Percentiles rank a stretch among this genome's conserved stretches.
phyloP scores from a whole-genome alignment of 2,113 vertebrate species.

The Cygnus atratus region DNA sequence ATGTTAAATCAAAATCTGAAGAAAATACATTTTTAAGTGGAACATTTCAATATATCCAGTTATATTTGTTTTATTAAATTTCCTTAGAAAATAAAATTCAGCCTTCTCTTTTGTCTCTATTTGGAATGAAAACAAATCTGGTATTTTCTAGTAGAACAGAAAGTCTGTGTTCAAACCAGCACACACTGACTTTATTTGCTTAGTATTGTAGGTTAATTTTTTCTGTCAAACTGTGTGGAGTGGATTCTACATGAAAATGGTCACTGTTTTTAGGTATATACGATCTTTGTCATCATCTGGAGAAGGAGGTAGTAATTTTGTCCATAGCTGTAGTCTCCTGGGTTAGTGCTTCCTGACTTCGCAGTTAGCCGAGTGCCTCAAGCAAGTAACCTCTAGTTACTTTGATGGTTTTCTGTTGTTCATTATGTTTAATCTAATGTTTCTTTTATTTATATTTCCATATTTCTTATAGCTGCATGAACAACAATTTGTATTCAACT shows the following conservation, averaged over 20 bases:
- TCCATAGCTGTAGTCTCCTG: neutral
- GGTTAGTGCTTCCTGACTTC: neutral
- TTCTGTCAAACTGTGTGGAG: neutral
- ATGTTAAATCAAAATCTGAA: neutral
- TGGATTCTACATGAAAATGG: neutral
- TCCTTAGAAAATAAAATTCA: neutral
- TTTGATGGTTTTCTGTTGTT: neutral
- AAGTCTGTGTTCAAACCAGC: neutral
- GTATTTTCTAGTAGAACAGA: neutral
- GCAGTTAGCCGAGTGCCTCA: neutral
- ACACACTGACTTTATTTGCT: neutral
- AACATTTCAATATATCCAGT: neutral
- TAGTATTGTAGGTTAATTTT: neutral
- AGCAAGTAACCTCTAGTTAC: neutral
- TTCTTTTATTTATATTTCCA: neutral
- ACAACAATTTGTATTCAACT: neutral
- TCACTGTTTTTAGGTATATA: neutral
- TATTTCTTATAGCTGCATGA: neutral
- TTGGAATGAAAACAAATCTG: constrained; percentile 10
- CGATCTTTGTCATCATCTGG: neutral
- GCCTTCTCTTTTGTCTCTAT: neutral
- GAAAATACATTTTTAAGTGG: neutral
- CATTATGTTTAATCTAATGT: neutral
- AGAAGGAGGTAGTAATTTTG: neutral
- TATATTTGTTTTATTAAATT: neutral